Evolutionary conservation across 2,113 vertebrate genomes (phyloP).

Genomic region (Thunnus maccoyii): DNA sequence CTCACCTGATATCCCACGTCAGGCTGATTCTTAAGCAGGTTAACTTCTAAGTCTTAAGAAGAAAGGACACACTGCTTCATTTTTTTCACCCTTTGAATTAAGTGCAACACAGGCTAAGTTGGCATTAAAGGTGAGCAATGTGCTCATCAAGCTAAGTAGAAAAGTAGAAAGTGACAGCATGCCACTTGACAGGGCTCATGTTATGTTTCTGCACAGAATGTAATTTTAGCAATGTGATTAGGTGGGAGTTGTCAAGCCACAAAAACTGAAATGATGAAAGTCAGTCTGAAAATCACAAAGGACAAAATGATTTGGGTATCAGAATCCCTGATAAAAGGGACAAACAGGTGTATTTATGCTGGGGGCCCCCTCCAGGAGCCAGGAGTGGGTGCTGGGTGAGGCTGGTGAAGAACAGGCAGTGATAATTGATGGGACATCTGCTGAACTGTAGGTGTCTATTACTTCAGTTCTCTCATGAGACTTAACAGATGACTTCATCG

Average conservation of each 20-base stretch:
- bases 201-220: slow-evolving; percentile 9
- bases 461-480: slow-evolving; percentile 71
- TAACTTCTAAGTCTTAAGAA: slow-evolving; percentile 72
- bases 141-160: slow-evolving; percentile 51
- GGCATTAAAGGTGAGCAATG: slow-evolving; percentile 64
- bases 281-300: background rate
- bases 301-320: background rate
- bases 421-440: slow-evolving; percentile 87
- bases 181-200: background rate
- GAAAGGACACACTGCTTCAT: slow-evolving; percentile 67
- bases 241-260: background rate
- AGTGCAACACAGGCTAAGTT: slow-evolving; percentile 52
- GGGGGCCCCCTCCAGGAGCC: slow-evolving; percentile 46
- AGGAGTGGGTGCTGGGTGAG: slow-evolving; percentile 62
- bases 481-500: slow-evolving; percentile 86
- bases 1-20: slow-evolving; percentile 75
- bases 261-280: slow-evolving; percentile 21
- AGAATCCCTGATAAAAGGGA: slow-evolving; percentile 18
- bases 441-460: slow-evolving; percentile 84
- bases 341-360: slow-evolving; percentile 46
- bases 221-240: background rate
- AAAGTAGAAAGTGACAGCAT: slow-evolving; percentile 41
- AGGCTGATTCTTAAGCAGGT: slow-evolving; percentile 76
- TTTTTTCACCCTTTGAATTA: slow-evolving; percentile 47
- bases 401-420: slow-evolving; percentile 53